Percentiles rank a stretch among this genome's conserved stretches.
Evolutionary conservation across 2,888 invertebrate genomes (phyloP).

Genomic region (Adineta ricciae): DNA sequence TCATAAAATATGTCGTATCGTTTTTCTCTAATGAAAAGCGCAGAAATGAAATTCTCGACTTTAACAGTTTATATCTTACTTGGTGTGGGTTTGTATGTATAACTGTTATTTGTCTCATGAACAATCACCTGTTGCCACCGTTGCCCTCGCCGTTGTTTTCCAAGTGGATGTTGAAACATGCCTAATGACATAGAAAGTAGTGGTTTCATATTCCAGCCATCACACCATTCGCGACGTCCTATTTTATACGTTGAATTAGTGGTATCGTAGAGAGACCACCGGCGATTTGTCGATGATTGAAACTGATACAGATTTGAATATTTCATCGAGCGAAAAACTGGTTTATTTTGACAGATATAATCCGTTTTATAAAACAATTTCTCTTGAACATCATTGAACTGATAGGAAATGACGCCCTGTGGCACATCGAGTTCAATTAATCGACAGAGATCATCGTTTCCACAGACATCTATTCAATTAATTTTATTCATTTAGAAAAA

Average conservation of each 20-base stretch:
- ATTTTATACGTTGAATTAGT: neutral
- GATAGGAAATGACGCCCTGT: neutral
- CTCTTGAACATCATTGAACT: neutral
- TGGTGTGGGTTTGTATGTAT: neutral
- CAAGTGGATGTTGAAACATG: neutral
- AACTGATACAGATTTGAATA: neutral
- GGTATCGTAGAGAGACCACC: neutral
- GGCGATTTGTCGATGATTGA: neutral
- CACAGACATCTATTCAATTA: neutral
- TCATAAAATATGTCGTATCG: too few relatives aligned
- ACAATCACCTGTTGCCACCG: neutral
- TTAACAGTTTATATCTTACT: neutral
- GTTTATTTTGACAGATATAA: neutral
- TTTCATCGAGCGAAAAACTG: neutral
- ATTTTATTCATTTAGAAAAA: neutral
- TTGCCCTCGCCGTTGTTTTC: neutral
- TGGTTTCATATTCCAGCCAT: neutral
- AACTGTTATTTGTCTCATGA: neutral
- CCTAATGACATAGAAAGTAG: neutral
- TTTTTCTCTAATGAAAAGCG: too few relatives aligned
- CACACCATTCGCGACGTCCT: neutral
- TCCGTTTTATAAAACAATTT: constrained; percentile 17
- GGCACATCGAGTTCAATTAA: neutral
- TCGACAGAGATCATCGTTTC: neutral
- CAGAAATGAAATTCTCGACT: too few relatives aligned